Percentiles rank a stretch among this genome's conserved stretches.
Evolutionary conservation across 2,113 vertebrate genomes (phyloP).

Genomic region (Cyprinus carpio): DNA sequence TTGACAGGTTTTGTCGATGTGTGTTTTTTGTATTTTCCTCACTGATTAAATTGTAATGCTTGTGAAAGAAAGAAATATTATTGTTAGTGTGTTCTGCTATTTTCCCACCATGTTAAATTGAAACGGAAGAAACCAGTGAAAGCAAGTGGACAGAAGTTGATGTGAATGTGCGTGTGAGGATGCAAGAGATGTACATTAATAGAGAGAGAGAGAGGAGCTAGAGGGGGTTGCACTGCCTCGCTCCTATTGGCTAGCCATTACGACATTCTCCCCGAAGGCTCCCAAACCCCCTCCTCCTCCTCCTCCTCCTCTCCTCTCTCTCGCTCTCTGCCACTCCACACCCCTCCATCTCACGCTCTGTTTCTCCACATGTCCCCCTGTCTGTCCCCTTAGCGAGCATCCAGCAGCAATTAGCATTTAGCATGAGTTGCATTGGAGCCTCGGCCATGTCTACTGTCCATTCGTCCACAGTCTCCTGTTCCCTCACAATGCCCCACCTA

Average conservation of each 20-base stretch:
- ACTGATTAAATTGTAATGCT: background rate
- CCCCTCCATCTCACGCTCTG: slow-evolving; percentile 7
- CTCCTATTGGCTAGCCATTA: slow-evolving; percentile 91
- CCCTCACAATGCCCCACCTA: slow-evolving; percentile 41
- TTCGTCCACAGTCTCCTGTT: slow-evolving; percentile 11
- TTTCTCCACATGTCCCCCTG: slow-evolving; percentile 42
- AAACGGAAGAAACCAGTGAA: background rate
- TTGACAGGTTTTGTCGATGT: background rate
- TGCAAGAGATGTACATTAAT: slow-evolving; percentile 1
- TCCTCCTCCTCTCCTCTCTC: slow-evolving; percentile 28
- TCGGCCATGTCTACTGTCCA: slow-evolving; percentile 38
- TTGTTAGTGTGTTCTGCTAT: background rate
- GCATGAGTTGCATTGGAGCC: slow-evolving; percentile 39
- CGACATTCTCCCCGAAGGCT: slow-evolving; percentile 87
- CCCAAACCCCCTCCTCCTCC: slow-evolving; percentile 60
- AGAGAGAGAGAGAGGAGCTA: slow-evolving; percentile 60
- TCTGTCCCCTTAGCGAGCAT: slow-evolving; percentile 22
- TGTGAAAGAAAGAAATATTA: background rate
- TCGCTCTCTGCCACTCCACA: background rate
- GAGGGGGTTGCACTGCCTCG: slow-evolving; percentile 72
- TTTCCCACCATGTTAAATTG: background rate
- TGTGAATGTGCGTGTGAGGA: slow-evolving; percentile 25
- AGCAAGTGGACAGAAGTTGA: background rate
- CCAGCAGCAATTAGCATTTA: slow-evolving; percentile 49
- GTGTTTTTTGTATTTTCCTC: background rate